Evolutionary conservation across 2,888 invertebrate genomes (phyloP).

Genomic region (Eristalinus sepulchralis): DNA sequence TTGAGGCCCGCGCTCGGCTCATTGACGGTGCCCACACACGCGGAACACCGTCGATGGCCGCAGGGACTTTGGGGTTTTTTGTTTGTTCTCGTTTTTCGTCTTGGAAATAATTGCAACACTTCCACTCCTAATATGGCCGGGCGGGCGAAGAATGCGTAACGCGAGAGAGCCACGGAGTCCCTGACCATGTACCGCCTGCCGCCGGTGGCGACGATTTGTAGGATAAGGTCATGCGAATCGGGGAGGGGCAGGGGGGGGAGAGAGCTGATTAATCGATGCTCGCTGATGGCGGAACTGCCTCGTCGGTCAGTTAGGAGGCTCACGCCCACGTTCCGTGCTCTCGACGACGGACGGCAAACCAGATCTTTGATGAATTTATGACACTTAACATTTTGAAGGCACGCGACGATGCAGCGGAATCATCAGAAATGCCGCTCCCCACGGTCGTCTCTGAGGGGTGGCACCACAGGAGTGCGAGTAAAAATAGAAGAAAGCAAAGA

Average conservation of each 20-base stretch:
- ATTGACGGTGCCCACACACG: conserved; percentile 64
- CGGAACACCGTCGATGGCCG: conserved; percentile 34
- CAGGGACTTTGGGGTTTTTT: conserved; percentile 52
- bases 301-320: too few species aligned
- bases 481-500: not conserved
- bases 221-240: conserved; percentile 52
- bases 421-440: too few species aligned
- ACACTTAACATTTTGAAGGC: not conserved
- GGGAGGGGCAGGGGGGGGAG: conserved; percentile 4
- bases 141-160: conserved; percentile 47
- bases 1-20: not conserved
- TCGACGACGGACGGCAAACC: not conserved
- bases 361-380: not conserved
- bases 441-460: too few species aligned
- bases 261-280: conserved; percentile 37
- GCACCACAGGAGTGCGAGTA: not conserved
- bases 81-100: conserved; percentile 6
- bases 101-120: conserved; percentile 54
- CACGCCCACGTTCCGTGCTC: too few species aligned
- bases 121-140: conserved; percentile 56
- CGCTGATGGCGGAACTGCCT: conserved; percentile 19
- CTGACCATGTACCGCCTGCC: conserved; percentile 39
- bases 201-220: conserved; percentile 23
- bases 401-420: not conserved
- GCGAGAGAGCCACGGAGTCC: conserved; percentile 38